Conservation (phyloP, 2,113 vertebrate genomes). For the Bos javanicus region DNA sequence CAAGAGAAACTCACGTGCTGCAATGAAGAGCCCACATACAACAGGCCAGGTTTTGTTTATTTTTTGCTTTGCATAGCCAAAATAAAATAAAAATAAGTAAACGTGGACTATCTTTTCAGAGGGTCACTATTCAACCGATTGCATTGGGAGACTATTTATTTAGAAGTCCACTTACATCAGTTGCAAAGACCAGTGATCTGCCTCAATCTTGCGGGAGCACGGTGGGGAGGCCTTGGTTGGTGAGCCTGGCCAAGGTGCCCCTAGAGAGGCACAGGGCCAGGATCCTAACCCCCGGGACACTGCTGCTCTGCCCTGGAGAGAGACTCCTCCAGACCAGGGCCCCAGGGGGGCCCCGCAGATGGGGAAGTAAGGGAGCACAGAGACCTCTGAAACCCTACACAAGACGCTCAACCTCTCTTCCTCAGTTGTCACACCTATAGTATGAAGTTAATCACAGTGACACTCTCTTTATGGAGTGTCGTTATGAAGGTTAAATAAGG, state of each 20-base stretch:
- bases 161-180: background rate
- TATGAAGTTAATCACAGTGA: background rate
- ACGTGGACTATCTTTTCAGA: background rate
- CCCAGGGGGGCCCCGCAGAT: background rate
- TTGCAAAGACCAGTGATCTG: background rate
- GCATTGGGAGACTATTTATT: background rate
- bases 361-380: background rate
- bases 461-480: background rate
- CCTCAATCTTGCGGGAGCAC: background rate
- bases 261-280: background rate
- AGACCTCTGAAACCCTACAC: background rate
- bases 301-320: background rate
- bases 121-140: background rate
- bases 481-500: background rate
- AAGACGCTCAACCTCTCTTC: background rate
- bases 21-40: background rate
- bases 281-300: background rate
- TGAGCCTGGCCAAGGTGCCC: background rate
- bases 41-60: background rate
- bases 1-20: background rate
- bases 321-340: background rate
- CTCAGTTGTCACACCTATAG: background rate
- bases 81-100: background rate
- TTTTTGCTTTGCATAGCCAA: background rate
- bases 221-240: background rate